These are phyloP conservation scores for Dolomedes plantarius DNA, from an alignment of 2,888 invertebrate genomes.

Conservation along the genomic window DNA sequence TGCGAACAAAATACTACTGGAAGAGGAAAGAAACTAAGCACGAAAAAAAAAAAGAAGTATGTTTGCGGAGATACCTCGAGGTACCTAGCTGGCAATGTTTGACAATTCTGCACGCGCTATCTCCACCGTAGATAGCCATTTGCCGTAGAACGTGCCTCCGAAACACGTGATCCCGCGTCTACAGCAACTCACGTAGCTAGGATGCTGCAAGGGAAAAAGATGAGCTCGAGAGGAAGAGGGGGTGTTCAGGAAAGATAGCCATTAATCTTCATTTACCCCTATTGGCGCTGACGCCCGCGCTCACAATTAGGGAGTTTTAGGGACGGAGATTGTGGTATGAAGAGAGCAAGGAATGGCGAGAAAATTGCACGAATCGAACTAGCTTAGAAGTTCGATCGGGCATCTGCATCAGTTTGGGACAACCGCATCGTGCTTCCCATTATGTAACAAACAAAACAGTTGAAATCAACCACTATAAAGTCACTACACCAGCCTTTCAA, in stretches of 20 bases:
- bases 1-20: background rate
- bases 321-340: slow-evolving; percentile 68
- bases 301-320: slow-evolving; percentile 66
- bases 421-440: background rate
- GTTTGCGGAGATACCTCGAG: slow-evolving; percentile 49
- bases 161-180: slow-evolving; percentile 44
- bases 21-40: background rate
- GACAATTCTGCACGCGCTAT: slow-evolving; percentile 70
- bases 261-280: slow-evolving; percentile 71
- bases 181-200: slow-evolving; percentile 42
- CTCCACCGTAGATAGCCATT: slow-evolving; percentile 62
- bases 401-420: background rate
- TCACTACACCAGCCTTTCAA: no score
- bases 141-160: slow-evolving; percentile 51
- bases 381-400: background rate
- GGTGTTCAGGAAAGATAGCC: slow-evolving; percentile 25
- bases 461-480: no score
- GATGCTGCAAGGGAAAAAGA: slow-evolving; percentile 39
- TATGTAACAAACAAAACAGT: no score
- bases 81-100: slow-evolving; percentile 68
- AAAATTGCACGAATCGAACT: slow-evolving; percentile 41
- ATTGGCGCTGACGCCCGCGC: slow-evolving; percentile 69
- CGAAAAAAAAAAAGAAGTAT: slow-evolving; percentile 15
- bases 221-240: slow-evolving; percentile 34
- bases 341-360: slow-evolving; percentile 60